Base-by-base conservation (phyloP, 1,140 invertebrate species). In the Agrilus planipennis region DNA sequence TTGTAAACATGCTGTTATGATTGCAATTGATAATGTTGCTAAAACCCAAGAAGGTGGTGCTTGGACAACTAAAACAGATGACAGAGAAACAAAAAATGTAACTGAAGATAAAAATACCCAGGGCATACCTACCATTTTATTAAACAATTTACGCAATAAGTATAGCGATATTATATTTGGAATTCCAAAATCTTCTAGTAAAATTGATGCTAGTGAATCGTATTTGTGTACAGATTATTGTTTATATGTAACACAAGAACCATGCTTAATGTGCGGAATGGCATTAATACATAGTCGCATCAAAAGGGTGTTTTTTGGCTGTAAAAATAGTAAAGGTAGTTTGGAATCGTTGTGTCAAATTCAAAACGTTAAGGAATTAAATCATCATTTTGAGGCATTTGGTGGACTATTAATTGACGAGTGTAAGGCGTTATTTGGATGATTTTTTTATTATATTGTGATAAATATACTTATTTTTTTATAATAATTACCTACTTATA, bases 181-280 rank as follows among this genome's bases (percentile, higher is more conserved):
- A 17, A 49, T 49, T 2, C 46, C 35, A n/a, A 37, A 55, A 50
- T 62, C 61, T 35, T 51, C 52, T 48, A n/a, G 51, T 9, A 61
- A 60, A 19, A 54, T 61, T 54, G 62, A 61, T 10, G 46, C 55
- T 39, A 50, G 68, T 22, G 73, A 73, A 2, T 76, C 81, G 0
- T 96, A 95, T 61, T 64, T 95, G 4, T 93, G 89, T 62, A 94
- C 89, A 0, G 81, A 82, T 7, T 92, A 88, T 64, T 83, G 90
- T 67, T 59, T 86, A 1, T 95, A 91, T 58, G 55, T 89, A 10
- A 75, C 79, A 2, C 69, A 70, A 40, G 92, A 96, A 58, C 92
- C 92, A 0, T 97, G 93, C 64, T 57, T 86, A 2, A 89, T 96
- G 77, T 95, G 93, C 67, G 72, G 87, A 0, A 96, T 96, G 92